Percentiles rank a stretch among this genome's conserved stretches.
Evolutionary conservation across 2,888 invertebrate genomes (phyloP).

Genomic region (Tetragonula carbonaria): DNA sequence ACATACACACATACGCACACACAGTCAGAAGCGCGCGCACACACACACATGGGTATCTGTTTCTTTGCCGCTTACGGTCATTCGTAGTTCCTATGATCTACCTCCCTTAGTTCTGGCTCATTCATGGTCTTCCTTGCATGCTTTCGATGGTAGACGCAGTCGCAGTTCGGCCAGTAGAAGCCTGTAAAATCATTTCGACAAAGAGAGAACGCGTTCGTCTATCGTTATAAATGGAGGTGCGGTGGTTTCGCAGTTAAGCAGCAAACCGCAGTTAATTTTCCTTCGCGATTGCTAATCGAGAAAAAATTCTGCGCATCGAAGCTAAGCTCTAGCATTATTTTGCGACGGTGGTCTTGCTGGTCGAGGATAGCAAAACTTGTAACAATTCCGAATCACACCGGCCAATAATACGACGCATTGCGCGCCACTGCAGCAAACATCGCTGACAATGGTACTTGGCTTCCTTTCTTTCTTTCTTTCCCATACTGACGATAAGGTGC

Average conservation of each 20-base stretch:
- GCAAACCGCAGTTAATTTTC: background rate
- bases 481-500: background rate
- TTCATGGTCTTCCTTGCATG: background rate
- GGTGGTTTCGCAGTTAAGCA: slow-evolving; percentile 13
- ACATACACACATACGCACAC: background rate
- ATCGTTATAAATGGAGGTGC: slow-evolving; percentile 70
- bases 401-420: slow-evolving; percentile 61
- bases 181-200: too few relatives aligned
- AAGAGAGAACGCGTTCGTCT: slow-evolving; percentile 52
- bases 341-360: slow-evolving; percentile 19
- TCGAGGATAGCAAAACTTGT: slow-evolving; percentile 58
- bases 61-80: slow-evolving; percentile 13
- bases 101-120: background rate
- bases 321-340: background rate
- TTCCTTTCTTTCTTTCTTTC: too few relatives aligned
- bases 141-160: background rate
- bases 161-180: too few relatives aligned
- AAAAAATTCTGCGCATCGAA: background rate
- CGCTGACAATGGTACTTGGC: background rate
- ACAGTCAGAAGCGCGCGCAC: background rate
- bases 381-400: slow-evolving; percentile 80
- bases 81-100: slow-evolving; percentile 6
- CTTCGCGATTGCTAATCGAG: background rate
- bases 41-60: background rate
- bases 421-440: slow-evolving; percentile 50